Base-by-base conservation (phyloP, 64 coral and sea anemone genomes). In the Stichodactyla helianthus region DNA sequence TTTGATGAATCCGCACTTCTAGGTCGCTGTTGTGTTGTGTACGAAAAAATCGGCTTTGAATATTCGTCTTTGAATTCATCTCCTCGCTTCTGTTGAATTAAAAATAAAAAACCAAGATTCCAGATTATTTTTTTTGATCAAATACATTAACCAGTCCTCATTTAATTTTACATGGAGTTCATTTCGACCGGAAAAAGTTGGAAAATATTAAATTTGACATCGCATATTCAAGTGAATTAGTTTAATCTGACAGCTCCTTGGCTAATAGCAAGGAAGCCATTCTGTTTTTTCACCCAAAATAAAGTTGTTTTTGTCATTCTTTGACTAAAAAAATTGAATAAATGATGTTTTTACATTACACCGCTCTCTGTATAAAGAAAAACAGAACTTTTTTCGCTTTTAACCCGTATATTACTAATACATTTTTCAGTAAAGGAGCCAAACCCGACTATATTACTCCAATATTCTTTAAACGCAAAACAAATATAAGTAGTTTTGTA, bases 121-220 rank as follows among this genome's bases (percentile, higher is more conserved):
- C 15, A 51, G 6, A 51, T 6, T 52, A 15, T 9, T 50, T 51
- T 17, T 44, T 79, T 52, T 6, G 17, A 79, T 10, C 77, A 51
- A 51, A 44, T 14, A 79, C 74, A 79, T 13, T 51, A 79, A 51
- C 27, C 51, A 79, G 77, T 53, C 35, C 53, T 52, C 77, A 20
- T 50, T 79, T 51, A 79, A 22, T 79, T 79, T 79, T 53, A 52
- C 31, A 51, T 51, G 19, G 16, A 51, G 77, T 79, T 79, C 77
- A 79, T 79, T 79, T 79, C 53, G 35, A 79, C 77, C 77, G 77
- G 77, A 79, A 79, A 79, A 79, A 53, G 77, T 16, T 79, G 51
- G 51, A 77, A 53, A 79, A 79, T 78, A 78, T 78, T 78, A 12
- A 79, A 51, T 51, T 52, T 79, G 31, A 79, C 31, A 53, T 79